Percentiles rank a stretch among this genome's conserved stretches.
These are phyloP conservation scores for Ophion slaviceki DNA, from an alignment of 2,888 invertebrate species.

Conservation along the genomic window DNA sequence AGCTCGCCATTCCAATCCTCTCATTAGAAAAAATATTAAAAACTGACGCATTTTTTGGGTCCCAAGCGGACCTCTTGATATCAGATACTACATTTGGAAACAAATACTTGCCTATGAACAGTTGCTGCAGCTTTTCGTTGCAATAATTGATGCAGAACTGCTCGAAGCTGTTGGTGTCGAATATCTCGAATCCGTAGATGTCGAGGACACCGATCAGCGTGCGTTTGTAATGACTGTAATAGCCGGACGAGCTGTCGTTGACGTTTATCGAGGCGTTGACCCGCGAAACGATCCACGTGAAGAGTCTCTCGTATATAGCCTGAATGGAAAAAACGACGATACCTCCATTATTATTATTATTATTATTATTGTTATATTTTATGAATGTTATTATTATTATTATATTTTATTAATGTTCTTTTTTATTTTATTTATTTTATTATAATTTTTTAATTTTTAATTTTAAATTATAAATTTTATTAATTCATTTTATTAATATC, in stretches of 20 bases:
- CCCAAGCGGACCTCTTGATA: background rate
- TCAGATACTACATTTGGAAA: background rate
- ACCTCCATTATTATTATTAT: no score
- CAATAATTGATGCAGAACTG: conserved; percentile 99
- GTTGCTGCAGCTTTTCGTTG: conserved; percentile 98
- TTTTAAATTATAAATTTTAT: no score
- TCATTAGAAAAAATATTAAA: no score
- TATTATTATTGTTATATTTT: no score
- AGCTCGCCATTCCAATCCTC: no score
- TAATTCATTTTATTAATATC: no score
- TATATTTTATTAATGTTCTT: no score
- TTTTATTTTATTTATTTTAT: no score
- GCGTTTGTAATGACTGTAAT: conserved; percentile 86
- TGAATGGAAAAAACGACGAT: background rate
- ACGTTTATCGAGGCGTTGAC: conserved; percentile 96
- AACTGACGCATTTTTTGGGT: no score
- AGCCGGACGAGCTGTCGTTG: conserved; percentile 84
- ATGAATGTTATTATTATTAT: background rate
- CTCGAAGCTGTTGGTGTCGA: conserved; percentile 98
- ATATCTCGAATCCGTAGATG: conserved; percentile 99
- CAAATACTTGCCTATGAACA: conserved; percentile 93
- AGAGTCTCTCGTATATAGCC: conserved; percentile 97
- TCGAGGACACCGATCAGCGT: conserved; percentile 97
- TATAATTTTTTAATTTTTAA: no score
- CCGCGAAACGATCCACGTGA: conserved; percentile 96